Evolutionary conservation across 2,113 vertebrate species (phyloP).

Genomic region (Variabilichromis moorii): DNA sequence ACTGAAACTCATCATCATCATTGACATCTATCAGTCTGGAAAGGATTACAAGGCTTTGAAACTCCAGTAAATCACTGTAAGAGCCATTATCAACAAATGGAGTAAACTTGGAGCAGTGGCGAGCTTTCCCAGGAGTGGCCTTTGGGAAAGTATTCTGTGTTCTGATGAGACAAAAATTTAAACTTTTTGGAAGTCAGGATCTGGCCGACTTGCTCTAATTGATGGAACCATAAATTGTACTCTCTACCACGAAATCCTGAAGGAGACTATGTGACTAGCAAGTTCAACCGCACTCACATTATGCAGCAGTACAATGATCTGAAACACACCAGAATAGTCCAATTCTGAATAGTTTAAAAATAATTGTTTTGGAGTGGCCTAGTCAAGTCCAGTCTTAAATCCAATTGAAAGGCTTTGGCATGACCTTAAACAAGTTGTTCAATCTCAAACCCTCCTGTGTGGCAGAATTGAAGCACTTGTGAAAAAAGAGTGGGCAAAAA

Average conservation of each 20-base stretch:
- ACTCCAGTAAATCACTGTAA: background rate
- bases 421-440: background rate
- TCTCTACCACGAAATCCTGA: background rate
- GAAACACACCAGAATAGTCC: background rate
- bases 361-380: background rate
- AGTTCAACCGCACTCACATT: background rate
- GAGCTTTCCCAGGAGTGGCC: background rate
- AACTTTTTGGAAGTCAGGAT: background rate
- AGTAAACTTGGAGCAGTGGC: background rate
- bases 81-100: background rate
- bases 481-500: background rate
- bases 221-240: background rate
- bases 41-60: background rate
- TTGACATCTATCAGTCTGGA: background rate
- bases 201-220: background rate
- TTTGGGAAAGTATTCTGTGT: background rate
- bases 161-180: background rate
- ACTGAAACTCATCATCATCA: background rate
- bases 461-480: fast-evolving
- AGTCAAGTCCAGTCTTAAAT: background rate
- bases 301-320: background rate
- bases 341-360: background rate
- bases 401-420: background rate
- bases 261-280: background rate
- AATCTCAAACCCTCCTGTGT: background rate